A percentile compares a stretch with the other conserved stretches of the same genome.
phyloP scores from a whole-genome alignment of 2,797 vertebrate species.

The Acanthurus tractus region DNA sequence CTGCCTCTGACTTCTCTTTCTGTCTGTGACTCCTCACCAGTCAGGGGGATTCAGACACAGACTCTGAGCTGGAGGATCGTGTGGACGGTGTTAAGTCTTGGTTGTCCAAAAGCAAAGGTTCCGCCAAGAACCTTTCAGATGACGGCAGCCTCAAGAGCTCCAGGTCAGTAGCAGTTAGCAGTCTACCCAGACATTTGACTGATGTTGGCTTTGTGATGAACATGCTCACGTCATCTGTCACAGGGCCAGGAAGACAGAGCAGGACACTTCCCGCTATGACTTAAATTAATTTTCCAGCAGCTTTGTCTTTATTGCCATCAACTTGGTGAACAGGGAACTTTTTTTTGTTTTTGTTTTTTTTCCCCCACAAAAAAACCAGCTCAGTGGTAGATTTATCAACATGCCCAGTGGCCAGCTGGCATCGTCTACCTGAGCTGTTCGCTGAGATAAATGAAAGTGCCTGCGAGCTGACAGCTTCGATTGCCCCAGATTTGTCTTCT shows the following conservation, averaged over 20 bases:
- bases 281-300: slow-evolving; percentile 42
- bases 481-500: slow-evolving; percentile 80
- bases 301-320: slow-evolving; percentile 64
- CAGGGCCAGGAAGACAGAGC: slow-evolving; percentile 42
- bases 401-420: slow-evolving; percentile 77
- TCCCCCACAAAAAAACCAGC: slow-evolving; percentile 56
- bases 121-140: slow-evolving; percentile 93
- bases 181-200: neutral
- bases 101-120: slow-evolving; percentile 96
- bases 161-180: slow-evolving; percentile 87
- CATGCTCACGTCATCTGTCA: slow-evolving; percentile 35
- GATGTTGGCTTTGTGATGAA: slow-evolving; percentile 8
- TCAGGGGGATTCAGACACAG: slow-evolving; percentile 92
- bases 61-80: slow-evolving; percentile 93
- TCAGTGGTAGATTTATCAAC: slow-evolving; percentile 80
- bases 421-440: slow-evolving; percentile 65
- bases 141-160: slow-evolving; percentile 95
- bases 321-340: slow-evolving; percentile 54
- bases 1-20: slow-evolving; percentile 41
- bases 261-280: slow-evolving; percentile 38
- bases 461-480: slow-evolving; percentile 78
- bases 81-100: slow-evolving; percentile 97
- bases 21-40: slow-evolving; percentile 77
- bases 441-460: slow-evolving; percentile 80
- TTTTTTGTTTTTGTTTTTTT: slow-evolving; percentile 17